Evolutionary conservation across 2,888 invertebrate species (phyloP).

Genomic region (Cosmorhoe ocellata): DNA sequence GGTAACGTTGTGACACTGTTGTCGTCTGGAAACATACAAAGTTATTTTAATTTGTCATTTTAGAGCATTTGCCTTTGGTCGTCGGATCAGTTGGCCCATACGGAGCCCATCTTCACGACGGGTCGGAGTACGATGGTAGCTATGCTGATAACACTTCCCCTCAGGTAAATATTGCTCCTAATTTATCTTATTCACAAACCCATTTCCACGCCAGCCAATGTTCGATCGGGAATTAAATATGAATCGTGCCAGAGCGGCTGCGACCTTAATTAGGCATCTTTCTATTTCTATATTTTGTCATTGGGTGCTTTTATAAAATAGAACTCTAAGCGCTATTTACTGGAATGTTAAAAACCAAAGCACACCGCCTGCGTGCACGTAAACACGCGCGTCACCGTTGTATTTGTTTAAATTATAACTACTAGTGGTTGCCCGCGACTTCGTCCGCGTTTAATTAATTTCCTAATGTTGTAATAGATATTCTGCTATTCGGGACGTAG

Average conservation of each 20-base stretch:
- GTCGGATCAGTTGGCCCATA: constrained; percentile 97
- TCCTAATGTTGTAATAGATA: too few species aligned
- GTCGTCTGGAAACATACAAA: constrained; percentile 24
- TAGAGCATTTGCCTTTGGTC: constrained; percentile 82
- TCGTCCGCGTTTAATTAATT: too few species aligned
- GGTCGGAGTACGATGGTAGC: constrained; percentile 95
- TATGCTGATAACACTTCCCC: constrained; percentile 86
- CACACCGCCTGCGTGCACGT: too few species aligned
- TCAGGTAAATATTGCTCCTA: constrained; percentile 61
- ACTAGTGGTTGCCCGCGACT: too few species aligned
- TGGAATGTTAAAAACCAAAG: constrained; percentile 51
- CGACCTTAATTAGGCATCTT: constrained; percentile 40
- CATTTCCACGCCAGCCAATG: constrained; percentile 8
- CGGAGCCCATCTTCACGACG: constrained; percentile 94
- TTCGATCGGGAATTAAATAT: constrained; percentile 16
- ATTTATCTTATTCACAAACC: constrained; percentile 6
- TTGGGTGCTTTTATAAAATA: constrained; percentile 45
- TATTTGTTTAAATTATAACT: too few species aligned
- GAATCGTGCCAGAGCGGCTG: constrained; percentile 11
- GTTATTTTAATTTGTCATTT: constrained; percentile 32
- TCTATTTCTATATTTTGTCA: constrained; percentile 47
- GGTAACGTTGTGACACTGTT: constrained; percentile 42
- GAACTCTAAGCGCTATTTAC: constrained; percentile 48
- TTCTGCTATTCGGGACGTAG: too few species aligned
- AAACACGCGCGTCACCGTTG: too few species aligned